Conservation (phyloP, 2,888 invertebrate species). For the Malacosoma neustria region DNA sequence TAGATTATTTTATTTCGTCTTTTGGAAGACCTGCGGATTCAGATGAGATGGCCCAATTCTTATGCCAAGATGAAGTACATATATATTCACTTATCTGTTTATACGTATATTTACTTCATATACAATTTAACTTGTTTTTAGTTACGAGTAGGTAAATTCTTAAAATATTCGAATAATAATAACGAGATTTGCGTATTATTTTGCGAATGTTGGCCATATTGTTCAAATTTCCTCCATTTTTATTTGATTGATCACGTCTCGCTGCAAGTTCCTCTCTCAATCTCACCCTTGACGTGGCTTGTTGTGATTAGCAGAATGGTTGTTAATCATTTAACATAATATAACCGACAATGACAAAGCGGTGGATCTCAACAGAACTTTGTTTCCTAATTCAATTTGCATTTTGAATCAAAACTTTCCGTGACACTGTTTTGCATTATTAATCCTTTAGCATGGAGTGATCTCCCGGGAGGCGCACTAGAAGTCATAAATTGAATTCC, state of each 20-base stretch:
- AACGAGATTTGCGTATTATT: too few relatives aligned
- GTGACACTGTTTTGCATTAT: slow-evolving; percentile 76
- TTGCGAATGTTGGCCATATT: too few relatives aligned
- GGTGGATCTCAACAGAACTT: slow-evolving; percentile 54
- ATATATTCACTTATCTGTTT: too few relatives aligned
- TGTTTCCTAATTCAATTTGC: slow-evolving; percentile 71
- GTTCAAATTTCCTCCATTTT: too few relatives aligned
- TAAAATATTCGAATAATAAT: too few relatives aligned
- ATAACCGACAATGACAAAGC: slow-evolving; percentile 48
- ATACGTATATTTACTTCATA: too few relatives aligned
- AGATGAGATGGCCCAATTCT: too few relatives aligned
- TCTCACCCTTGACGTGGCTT: background rate
- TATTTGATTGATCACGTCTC: background rate
- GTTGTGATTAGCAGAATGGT: slow-evolving; percentile 17
- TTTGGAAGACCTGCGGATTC: too few relatives aligned
- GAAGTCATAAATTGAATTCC: slow-evolving; percentile 74
- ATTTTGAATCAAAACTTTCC: slow-evolving; percentile 72
- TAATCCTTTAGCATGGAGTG: slow-evolving; percentile 69
- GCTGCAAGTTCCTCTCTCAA: background rate
- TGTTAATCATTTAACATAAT: slow-evolving; percentile 46
- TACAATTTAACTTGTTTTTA: too few relatives aligned
- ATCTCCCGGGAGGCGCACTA: slow-evolving; percentile 70
- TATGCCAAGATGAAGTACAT: too few relatives aligned
- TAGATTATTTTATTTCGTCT: too few relatives aligned
- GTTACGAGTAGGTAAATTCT: too few relatives aligned